Base-by-base conservation (phyloP, 2,888 invertebrate genomes). In the Sisyra nigra region DNA sequence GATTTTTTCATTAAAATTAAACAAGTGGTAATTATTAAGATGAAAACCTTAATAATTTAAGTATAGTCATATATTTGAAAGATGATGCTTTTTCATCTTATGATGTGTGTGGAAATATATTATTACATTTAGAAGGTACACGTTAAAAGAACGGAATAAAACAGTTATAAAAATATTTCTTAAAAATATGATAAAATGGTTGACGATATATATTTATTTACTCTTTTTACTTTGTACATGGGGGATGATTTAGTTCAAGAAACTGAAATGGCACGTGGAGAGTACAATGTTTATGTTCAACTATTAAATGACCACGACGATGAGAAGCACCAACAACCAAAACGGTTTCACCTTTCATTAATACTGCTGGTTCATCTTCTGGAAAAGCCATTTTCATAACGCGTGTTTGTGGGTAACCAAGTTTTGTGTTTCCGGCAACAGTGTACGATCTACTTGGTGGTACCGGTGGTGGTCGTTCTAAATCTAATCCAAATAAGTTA, bases 371-470 rank as follows among this genome's bases (percentile, higher is more conserved):
- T 44, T 67, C 71, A 48, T 64, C 63, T 72, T 79, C 80, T 51
- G 81, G 80, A 68, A 83, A 93, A 52, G 82, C 81, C 72, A 84
- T 82, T 65, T 86, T 86, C 84, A 93, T 88, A 45, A 85, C 71
- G 57, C 93, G 76, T 52, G 80, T 84, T 67, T 93, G 93, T 48
- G 93, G 93, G 68, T 92, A 93, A 53, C 86, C 83, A 50, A 91
- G 68, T 67, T 91, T 91, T 45, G 86, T 84, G 61, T 89, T 88
- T 53, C 88, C 88, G 19, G 82, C 72, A 46, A 93, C 86, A 5
- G 89, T 91, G 66, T 94, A 93, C 2, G 86, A 78, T 52, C 93
- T 74, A 54, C 87, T 81, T 29, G 88, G 85, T 39, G 93, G 93
- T 49, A 93, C 79, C 24, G 92, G 89, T 30, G 93, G 93, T 30